Evolutionary conservation across 2,888 invertebrate species (phyloP).

Genomic region (Bursaphelenchus okinawaensis): DNA sequence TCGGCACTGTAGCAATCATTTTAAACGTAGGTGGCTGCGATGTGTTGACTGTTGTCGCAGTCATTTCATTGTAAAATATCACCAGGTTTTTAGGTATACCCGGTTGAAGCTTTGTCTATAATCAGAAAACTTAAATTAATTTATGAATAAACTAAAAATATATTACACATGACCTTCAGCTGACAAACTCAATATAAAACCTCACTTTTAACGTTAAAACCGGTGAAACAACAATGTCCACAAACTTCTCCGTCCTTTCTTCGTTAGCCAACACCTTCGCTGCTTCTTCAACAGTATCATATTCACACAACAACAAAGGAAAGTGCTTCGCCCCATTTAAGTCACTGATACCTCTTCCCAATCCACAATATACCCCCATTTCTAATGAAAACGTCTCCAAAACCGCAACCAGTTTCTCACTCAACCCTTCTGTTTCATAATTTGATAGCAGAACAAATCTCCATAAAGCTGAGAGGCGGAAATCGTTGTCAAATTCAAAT

Average conservation of each 20-base stretch:
- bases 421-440: neutral
- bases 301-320: neutral
- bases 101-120: neutral
- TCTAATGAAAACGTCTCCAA: conserved; percentile 1
- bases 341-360: neutral
- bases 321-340: neutral
- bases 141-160: too few relatives aligned
- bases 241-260: neutral
- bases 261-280: neutral
- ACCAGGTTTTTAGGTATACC: neutral
- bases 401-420: neutral
- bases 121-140: too few relatives aligned
- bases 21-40: neutral
- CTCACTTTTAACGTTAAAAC: neutral
- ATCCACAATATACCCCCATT: neutral
- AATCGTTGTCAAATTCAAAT: neutral
- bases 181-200: too few relatives aligned
- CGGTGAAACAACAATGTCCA: neutral
- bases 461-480: neutral
- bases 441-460: neutral
- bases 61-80: neutral
- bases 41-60: neutral
- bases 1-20: neutral
- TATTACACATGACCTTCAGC: neutral
- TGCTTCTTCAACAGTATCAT: neutral